Evolutionary conservation across 2,888 invertebrate genomes (phyloP), one percentile per base, ranked within the genome.

Genomic region (Sesia bembeciformis): DNA sequence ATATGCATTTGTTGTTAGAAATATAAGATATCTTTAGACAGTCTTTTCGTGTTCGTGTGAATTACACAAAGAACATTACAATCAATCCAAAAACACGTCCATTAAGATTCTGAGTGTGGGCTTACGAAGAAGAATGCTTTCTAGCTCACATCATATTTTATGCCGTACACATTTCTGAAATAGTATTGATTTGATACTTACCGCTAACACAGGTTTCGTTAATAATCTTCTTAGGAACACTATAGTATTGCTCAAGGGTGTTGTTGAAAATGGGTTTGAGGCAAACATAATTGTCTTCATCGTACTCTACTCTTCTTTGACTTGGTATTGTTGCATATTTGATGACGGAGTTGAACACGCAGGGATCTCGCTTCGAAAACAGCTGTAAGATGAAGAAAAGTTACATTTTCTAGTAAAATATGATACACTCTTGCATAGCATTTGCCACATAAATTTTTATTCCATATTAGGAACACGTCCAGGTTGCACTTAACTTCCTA

Each of bases 301-400:
- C 51, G 58, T 88, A 88, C 49, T 78, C 73, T 3, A 71, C 49
- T 4, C 70, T 63, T 5, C 82, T 65, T 2, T 62, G 61, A 0
- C 67, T 63, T 3, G 88, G 87, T 51, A 87, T 66, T 3, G 80
- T 81, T 57, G 84, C 84, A 62, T 87, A 88, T 59, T 84, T 87
- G 52, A 82, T 83, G 3, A 88, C 60, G 0, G 88, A 88, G 70
- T 85, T 81, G 62, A 84, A 88, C 39, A 76, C 82, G 63, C 88
- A 88, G 0, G 78, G 74, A 55, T 88, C 88, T 46, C 67, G 74
- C 5, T 58, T 66, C 4, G 78, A 65, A 6, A 66, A 56, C 39
- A 81, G 66, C 86, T 50, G 39, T 5, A 39, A 50, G 39, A 39
- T 8, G 23, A 23, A 23, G 23, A 23, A 23, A 23, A 23, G 2